A percentile compares a stretch with the other conserved stretches of the same genome.
Evolutionary conservation across 2,888 invertebrate species (phyloP).

Genomic region (Melinaea marsaeus): DNA sequence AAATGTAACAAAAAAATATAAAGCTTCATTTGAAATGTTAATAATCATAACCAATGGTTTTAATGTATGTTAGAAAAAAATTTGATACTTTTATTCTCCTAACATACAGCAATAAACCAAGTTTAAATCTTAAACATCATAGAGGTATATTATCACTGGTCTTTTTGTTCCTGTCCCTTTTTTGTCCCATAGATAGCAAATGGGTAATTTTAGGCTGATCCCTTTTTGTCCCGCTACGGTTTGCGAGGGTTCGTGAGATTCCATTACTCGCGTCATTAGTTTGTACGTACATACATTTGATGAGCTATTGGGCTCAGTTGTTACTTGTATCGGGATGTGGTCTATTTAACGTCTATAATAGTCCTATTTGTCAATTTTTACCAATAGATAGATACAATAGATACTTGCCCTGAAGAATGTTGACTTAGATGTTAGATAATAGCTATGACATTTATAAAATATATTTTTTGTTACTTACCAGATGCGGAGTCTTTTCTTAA

Average conservation of each 20-base stretch:
- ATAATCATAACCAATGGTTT: background rate
- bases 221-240: conserved; percentile 54
- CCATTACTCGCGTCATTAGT: conserved; percentile 56
- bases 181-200: conserved; percentile 67
- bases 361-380: background rate
- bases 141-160: conserved; percentile 59
- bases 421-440: too few species aligned
- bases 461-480: too few species aligned
- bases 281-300: conserved; percentile 36
- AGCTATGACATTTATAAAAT: too few species aligned
- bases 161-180: conserved; percentile 60
- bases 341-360: background rate
- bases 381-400: too few species aligned
- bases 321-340: conserved; percentile 12
- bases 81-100: background rate
- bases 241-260: conserved; percentile 39
- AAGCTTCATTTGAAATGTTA: too few species aligned
- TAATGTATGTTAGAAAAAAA: background rate
- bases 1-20: too few species aligned
- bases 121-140: conserved; percentile 39
- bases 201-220: conserved; percentile 68
- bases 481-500: too few species aligned
- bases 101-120: conserved; percentile 20
- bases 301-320: conserved; percentile 36
- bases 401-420: too few species aligned